phyloP scores from a whole-genome alignment of 2,797 vertebrate species.

The Crax fasciolata region DNA sequence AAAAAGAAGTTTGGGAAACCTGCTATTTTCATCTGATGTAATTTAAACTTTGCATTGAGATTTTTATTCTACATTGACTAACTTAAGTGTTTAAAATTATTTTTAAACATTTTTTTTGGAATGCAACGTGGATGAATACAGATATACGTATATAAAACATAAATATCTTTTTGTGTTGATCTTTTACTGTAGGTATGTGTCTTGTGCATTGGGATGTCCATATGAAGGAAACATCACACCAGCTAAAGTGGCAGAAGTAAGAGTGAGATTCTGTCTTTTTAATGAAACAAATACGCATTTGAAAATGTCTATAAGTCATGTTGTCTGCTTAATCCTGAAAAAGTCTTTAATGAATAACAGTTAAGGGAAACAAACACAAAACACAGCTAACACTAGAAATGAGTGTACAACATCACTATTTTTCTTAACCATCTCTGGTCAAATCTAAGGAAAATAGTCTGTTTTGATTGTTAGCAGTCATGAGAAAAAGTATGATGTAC shows the following conservation, averaged over 20 bases:
- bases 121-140: not conserved
- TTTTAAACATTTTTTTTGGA: not conserved
- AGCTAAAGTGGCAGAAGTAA: conserved; percentile 92
- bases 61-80: not conserved
- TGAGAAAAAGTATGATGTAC: not conserved
- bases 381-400: not conserved
- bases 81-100: not conserved
- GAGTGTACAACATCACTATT: not conserved
- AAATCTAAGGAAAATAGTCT: not conserved
- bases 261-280: conserved; percentile 29
- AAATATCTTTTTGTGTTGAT: conserved; percentile 15
- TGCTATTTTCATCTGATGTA: not conserved
- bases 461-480: not conserved
- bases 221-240: conserved; percentile 89
- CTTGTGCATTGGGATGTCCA: conserved; percentile 93
- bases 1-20: not conserved
- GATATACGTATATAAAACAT: not conserved
- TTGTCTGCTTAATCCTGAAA: not conserved
- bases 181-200: conserved; percentile 88
- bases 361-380: not conserved
- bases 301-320: not conserved
- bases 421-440: not conserved
- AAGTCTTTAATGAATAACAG: not conserved
- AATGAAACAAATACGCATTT: not conserved
- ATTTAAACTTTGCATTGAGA: not conserved